Base-by-base conservation (phyloP, 2,888 invertebrate species). In the Noctua comes region DNA sequence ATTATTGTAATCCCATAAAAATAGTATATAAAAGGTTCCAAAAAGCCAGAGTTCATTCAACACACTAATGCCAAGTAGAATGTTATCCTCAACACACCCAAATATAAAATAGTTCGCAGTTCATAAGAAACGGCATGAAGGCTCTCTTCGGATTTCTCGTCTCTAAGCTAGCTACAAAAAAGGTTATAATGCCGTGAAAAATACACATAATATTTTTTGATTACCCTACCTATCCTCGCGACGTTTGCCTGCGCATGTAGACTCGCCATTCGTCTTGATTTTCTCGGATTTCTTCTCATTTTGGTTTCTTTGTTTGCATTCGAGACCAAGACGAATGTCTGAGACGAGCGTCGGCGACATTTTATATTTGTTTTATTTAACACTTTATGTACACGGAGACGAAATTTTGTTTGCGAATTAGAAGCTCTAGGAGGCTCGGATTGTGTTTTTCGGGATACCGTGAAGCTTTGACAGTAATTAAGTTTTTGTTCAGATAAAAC, bases 181-280 rank as follows among this genome's bases (percentile, higher is more conserved):
- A 81, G 57, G 73, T 80, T 69, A 65, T 77, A 82, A 72, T 21
- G 24, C 82, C 73, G 65, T 71, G 82, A 82, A 79, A 85, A 87
- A 87, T 78, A 82, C 83, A 77, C 74, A 85, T 82, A 82, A 87
- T 86, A 87, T 87, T 78, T 86, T 80, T 76, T 80, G 82, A 80
- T 86, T 86, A 85, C 77, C 69, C 76, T 79, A 74, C 86, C 77
- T 81, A 81, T 62, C 31, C 59, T 40, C 64, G 13, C 70, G 66
- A 81, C 46, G 74, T 73, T 71, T 76, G 51, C 73, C 43, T 51
- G 62, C 16, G 31, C 70, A 31, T 76, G 85, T 86, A 79, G 79
- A 40, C 36, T 59, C 7, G 54, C 81, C 68, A 84, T 86, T 66
- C 69, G 51, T 84, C 66, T 78, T 78, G 66, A 81, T 82, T 87